Percentiles rank a stretch among this genome's conserved stretches.
Conservation (phyloP, 2,797 vertebrate species). For the Sciurus vulgaris region DNA sequence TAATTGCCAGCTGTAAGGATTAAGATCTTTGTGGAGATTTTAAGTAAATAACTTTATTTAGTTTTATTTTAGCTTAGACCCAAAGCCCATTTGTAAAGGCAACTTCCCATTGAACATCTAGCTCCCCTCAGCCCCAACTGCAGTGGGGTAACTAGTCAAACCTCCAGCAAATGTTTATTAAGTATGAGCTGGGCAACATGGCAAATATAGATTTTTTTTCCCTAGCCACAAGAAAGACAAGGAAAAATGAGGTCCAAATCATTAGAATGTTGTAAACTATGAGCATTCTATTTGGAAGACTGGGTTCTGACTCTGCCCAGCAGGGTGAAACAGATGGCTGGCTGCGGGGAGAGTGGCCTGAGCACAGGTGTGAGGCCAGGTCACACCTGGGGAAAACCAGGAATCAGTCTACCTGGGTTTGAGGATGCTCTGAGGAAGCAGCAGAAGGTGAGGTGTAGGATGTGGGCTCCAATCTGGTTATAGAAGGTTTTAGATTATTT, state of each 20-base stretch:
- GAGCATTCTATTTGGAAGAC: neutral
- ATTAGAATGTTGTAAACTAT: neutral
- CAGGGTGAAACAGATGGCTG: neutral
- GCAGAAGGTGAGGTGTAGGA: neutral
- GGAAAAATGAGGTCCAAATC: neutral
- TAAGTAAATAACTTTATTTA: neutral
- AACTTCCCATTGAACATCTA: neutral
- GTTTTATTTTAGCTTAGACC: neutral
- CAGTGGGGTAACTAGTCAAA: neutral
- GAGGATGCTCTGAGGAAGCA: neutral
- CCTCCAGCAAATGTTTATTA: neutral
- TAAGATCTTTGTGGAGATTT: conserved; percentile 29
- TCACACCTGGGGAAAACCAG: neutral
- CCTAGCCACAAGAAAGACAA: neutral
- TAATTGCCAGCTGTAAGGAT: neutral
- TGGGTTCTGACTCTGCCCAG: neutral
- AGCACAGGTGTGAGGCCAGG: neutral
- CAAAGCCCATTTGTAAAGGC: neutral
- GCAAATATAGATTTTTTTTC: neutral
- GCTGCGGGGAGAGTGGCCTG: neutral
- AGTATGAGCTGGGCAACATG: neutral
- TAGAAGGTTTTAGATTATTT: neutral
- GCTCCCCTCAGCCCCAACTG: neutral
- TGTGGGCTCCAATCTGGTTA: neutral
- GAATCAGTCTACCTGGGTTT: neutral